Percentiles rank a stretch among this genome's conserved stretches.
These are phyloP conservation scores for Cromileptes altivelis DNA, from an alignment of 2,113 vertebrate genomes.

Conservation along the genomic window DNA sequence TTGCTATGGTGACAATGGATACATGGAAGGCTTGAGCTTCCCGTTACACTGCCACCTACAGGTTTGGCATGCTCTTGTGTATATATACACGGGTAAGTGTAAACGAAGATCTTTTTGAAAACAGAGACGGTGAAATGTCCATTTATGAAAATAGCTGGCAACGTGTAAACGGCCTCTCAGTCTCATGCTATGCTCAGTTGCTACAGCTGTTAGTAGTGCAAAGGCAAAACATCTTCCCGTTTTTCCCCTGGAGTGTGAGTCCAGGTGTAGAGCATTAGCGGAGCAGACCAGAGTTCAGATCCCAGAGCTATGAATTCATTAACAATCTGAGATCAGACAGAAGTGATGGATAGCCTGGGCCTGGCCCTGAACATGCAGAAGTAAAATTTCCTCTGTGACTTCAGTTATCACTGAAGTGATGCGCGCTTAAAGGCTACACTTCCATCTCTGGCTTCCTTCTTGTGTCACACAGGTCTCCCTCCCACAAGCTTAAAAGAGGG, in stretches of 20 bases:
- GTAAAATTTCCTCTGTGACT: slow-evolving; percentile 24
- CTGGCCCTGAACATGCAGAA: slow-evolving; percentile 7
- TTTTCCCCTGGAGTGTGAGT: slow-evolving; percentile 14
- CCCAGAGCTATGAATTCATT: slow-evolving; percentile 39
- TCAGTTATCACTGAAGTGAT: slow-evolving; percentile 13
- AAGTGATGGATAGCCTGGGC: slow-evolving; percentile 37
- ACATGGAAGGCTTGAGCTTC: too few relatives aligned
- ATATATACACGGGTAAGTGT: too few relatives aligned
- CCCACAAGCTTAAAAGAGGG: background rate
- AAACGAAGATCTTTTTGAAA: too few relatives aligned
- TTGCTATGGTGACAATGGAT: too few relatives aligned
- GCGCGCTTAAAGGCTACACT: background rate
- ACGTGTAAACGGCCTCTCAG: too few relatives aligned
- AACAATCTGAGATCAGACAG: slow-evolving; percentile 22
- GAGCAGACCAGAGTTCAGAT: slow-evolving; percentile 42
- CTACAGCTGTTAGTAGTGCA: background rate
- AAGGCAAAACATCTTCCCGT: slow-evolving; percentile 12
- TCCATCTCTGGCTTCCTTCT: slow-evolving; percentile 1
- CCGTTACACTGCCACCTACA: too few relatives aligned
- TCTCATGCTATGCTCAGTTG: slow-evolving; percentile 1
- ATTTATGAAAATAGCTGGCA: too few relatives aligned
- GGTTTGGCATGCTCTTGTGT: too few relatives aligned
- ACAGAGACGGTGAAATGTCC: too few relatives aligned
- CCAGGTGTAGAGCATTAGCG: background rate
- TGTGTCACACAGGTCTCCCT: slow-evolving; percentile 1